Percentiles rank a stretch among this genome's conserved stretches.
Evolutionary conservation across 2,888 invertebrate genomes (phyloP).

Genomic region (Athalia rosae): DNA sequence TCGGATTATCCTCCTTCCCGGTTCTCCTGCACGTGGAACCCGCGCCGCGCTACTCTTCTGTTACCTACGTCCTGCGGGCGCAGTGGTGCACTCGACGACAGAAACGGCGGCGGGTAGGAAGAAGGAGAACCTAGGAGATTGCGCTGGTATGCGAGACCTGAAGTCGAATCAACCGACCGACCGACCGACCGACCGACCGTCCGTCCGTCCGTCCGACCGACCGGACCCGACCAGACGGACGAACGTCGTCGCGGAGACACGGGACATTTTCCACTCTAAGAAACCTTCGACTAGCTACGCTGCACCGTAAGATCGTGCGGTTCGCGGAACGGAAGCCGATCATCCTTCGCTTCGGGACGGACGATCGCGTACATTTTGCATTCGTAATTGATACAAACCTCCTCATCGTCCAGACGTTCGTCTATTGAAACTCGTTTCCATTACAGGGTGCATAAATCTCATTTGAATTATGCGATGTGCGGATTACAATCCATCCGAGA

Average conservation of each 20-base stretch:
- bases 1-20: conserved; percentile 3
- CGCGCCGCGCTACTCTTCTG: neutral
- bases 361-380: too few relatives aligned
- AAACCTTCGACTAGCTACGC: neutral
- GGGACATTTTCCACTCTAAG: conserved; percentile 25
- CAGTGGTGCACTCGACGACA: neutral
- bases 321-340: too few relatives aligned
- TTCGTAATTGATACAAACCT: too few relatives aligned
- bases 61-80: neutral
- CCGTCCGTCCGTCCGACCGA: neutral
- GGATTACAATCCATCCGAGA: too few relatives aligned
- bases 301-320: too few relatives aligned
- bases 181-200: neutral
- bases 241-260: neutral
- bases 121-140: conserved; percentile 53
- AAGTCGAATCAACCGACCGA: conserved; percentile 24
- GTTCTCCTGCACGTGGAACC: conserved; percentile 6
- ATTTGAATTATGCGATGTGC: too few relatives aligned
- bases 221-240: neutral
- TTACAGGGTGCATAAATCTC: too few relatives aligned
- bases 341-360: too few relatives aligned
- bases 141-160: conserved; percentile 59
- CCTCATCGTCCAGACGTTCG: too few relatives aligned
- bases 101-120: conserved; percentile 52
- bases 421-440: too few relatives aligned